Percentiles rank a stretch among this genome's conserved stretches.
These are phyloP conservation scores for Sciurus niger DNA, from an alignment of 2,113 vertebrate species.

Conservation along the genomic window DNA sequence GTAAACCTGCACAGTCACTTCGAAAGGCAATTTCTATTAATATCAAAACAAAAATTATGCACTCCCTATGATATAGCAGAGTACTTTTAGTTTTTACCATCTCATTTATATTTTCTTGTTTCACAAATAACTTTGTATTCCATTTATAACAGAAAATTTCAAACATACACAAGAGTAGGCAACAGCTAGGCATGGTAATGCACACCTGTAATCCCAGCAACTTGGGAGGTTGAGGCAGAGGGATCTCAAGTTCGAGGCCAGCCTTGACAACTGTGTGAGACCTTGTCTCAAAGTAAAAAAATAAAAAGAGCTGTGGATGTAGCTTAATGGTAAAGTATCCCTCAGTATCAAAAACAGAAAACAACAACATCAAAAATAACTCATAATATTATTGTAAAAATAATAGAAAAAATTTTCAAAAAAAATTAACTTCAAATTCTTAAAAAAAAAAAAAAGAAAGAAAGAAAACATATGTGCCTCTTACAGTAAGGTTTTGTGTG, in stretches of 20 bases:
- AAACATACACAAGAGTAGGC: not conserved
- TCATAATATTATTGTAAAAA: not conserved
- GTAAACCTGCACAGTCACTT: not conserved
- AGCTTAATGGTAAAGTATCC: too few species aligned
- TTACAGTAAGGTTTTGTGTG: not conserved
- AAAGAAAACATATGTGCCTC: not conserved
- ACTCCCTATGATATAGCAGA: not conserved
- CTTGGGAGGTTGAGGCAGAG: too few species aligned
- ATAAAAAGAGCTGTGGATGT: too few species aligned
- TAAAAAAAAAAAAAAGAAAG: conserved; percentile 29
- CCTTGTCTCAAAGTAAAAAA: too few species aligned
- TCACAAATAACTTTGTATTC: conserved; percentile 1
- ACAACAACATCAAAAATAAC: too few species aligned
- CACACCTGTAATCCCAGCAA: too few species aligned
- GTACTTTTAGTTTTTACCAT: too few species aligned
- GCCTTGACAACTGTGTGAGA: too few species aligned
- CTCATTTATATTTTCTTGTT: not conserved
- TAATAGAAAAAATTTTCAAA: not conserved
- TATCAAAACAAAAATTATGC: conserved; percentile 50
- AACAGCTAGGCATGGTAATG: not conserved
- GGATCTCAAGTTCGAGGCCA: too few species aligned
- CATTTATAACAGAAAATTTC: not conserved
- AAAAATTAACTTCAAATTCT: conserved; percentile 28
- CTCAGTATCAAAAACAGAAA: not conserved
- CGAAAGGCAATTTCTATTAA: not conserved